Base-by-base conservation (phyloP, 2,113 vertebrate species). In the Scartelaos histophorus region DNA sequence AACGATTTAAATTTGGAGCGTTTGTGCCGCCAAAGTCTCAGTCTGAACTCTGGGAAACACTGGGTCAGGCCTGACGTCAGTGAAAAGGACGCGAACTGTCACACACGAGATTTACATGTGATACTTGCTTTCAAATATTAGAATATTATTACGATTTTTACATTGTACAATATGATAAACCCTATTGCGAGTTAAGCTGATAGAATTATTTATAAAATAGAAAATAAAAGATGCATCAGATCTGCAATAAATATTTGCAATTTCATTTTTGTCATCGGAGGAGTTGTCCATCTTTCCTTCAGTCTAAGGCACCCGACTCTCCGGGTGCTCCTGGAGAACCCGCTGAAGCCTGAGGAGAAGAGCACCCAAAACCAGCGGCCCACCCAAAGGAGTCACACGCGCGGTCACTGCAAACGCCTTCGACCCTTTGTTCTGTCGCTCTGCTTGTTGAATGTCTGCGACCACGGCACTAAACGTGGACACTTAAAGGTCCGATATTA, bases 231-330 rank as follows among this genome's bases (percentile, higher is more conserved):
- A 58, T 16, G 56, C 56, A 58, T 5, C 24, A 25, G 56, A 58
- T 58, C 56, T 58, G 56, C 51, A 54, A 54, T 54, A 54, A 54
- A 54, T 54, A 54, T 54, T 25, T 58, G 24, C 56, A 13, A 58
- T 25, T 58, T 58, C 56, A 25, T 25, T 25, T n/a, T 3, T 25
- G 21, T 58, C 22, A 1, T 25, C 3, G 13, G 22, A 58, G 22
- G 15, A 58, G 13, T 58, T 25, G 12, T 58, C 22, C 13, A 25
- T 15, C 2, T 13, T 58, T 58, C 56, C 22, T 58, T 5, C 51
- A 54, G 51, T 54, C 19, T 13, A 58, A 58, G 56, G 56, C 54
- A 56, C n/a, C 54, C 54, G 22, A 21, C 56, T 7, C 51, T 54
- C 51, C 19, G 19, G 51, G 19, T 21, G 47, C 17, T 51, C 47